A percentile compares a stretch with the other conserved stretches of the same genome.
Conservation (phyloP, 2,888 invertebrate species). For the Willowsia nigromaculata region DNA sequence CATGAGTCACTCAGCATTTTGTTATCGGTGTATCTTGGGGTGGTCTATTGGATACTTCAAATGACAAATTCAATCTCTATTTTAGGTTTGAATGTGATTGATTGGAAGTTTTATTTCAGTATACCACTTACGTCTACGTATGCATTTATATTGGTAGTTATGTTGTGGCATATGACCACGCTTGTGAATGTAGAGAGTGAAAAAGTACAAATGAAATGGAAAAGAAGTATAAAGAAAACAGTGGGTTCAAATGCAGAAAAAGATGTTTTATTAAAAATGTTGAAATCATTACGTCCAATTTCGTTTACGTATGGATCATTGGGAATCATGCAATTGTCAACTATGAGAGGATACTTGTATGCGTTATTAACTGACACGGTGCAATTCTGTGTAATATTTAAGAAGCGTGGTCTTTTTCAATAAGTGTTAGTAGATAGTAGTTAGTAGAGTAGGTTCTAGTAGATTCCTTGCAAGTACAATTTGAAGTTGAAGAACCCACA, state of each 20-base stretch:
- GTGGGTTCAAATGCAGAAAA: not conserved
- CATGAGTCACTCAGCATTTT: not conserved
- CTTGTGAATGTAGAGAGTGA: not conserved
- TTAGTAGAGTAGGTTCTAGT: too few relatives aligned
- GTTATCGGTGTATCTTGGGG: not conserved
- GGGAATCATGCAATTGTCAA: not conserved
- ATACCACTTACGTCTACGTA: not conserved
- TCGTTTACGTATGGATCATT: not conserved
- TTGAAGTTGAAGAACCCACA: too few relatives aligned
- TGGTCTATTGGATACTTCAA: not conserved
- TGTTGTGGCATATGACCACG: not conserved
- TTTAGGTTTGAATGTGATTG: not conserved
- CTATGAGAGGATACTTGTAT: not conserved
- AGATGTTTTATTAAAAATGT: not conserved
- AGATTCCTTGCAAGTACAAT: too few relatives aligned
- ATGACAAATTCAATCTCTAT: not conserved
- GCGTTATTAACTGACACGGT: not conserved
- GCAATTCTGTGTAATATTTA: not conserved
- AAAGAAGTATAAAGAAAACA: too few relatives aligned
- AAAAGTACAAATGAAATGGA: not conserved
- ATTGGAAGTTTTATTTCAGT: not conserved
- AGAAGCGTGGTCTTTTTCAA: not conserved
- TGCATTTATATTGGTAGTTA: not conserved
- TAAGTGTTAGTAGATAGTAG: too few relatives aligned
- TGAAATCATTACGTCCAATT: not conserved